Evolutionary conservation across 2,797 vertebrate genomes (phyloP), one percentile per base, ranked within the genome.

Genomic region (Enteromius mattozi): DNA sequence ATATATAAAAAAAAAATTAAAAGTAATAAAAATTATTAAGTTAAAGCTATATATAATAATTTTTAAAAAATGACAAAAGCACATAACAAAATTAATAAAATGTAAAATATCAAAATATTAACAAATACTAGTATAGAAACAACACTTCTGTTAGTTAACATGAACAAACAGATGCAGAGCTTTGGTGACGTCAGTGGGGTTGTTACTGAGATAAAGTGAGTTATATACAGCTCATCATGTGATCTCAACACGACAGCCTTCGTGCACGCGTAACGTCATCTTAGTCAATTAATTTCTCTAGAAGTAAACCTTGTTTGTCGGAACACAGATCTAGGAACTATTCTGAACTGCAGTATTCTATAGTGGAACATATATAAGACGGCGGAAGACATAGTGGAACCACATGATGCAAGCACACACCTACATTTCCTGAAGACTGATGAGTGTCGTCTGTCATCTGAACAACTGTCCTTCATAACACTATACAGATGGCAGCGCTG

Each of bases 401-500:
- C 74, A 76, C 74, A 59, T 40, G 51, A 59, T 37, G 51, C 35
- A 76, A 76, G 21, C 2, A 0, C 2, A 75, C 47, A n/a, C 71
- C 3, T 59, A 59, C 74, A 76, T 59, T 59, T 59, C 74, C 74
- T 76, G 74, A 40, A 76, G 51, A 35, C 47, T 35, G 27, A 75
- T 35, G 17, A 33, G 45, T 3, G 27, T 5, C 45, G 4, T 12
- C 19, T 76, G 21, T 21, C 74, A 76, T 76, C 51, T 24, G 21
- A 56, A 37, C 49, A 37, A 37, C 1, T 56, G 72, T 76, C 49
- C 51, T 76, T 54, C 33, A 56, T 37, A 16, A 24, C 51, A 2
- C 19, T 24, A 8, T n/a, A 35, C 19, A 21, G 45, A 33, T 75
- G 10, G 33, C 47, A 35, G 71, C 47, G 2, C 47, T 21, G 71